A percentile compares a stretch with the other conserved stretches of the same genome.
Conservation (phyloP, 2,888 invertebrate species). For the Drosophila merina region DNA sequence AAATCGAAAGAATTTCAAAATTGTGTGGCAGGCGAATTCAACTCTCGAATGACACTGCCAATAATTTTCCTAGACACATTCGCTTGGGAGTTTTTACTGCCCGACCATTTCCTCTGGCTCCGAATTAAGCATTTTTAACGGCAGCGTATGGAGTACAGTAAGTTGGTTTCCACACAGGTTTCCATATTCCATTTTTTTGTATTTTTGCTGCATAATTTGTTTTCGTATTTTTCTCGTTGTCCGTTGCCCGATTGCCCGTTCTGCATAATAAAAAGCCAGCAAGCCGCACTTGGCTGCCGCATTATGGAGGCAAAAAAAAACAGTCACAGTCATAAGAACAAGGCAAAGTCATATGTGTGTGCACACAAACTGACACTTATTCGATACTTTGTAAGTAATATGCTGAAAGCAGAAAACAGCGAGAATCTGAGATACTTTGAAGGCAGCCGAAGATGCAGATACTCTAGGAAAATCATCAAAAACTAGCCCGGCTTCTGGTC, state of each 20-base stretch:
- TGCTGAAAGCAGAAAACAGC: slow-evolving; percentile 67
- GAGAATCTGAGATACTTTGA: slow-evolving; percentile 21
- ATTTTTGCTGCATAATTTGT: slow-evolving; percentile 30
- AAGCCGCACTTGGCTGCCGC: slow-evolving; percentile 55
- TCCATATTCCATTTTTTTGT: slow-evolving; percentile 39
- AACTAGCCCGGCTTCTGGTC: not conserved
- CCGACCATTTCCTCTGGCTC: slow-evolving; percentile 56
- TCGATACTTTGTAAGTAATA: slow-evolving; percentile 73
- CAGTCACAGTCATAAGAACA: slow-evolving; percentile 54
- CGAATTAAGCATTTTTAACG: slow-evolving; percentile 57
- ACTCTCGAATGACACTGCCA: slow-evolving; percentile 31
- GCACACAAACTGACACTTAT: slow-evolving; percentile 13
- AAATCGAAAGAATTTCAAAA: slow-evolving; percentile 59
- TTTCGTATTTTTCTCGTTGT: slow-evolving; percentile 47
- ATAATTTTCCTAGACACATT: slow-evolving; percentile 48
- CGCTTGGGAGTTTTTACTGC: slow-evolving; percentile 53
- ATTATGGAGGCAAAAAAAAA: slow-evolving; percentile 52
- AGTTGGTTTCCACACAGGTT: slow-evolving; percentile 68
- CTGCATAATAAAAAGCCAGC: slow-evolving; percentile 68
- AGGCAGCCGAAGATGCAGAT: not conserved
- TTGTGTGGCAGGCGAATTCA: slow-evolving; percentile 37
- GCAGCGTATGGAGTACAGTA: slow-evolving; percentile 56
- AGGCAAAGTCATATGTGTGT: slow-evolving; percentile 26
- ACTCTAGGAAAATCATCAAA: not conserved
- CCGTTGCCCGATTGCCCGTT: slow-evolving; percentile 34